Percentiles rank a stretch among this genome's conserved stretches.
These are phyloP conservation scores for Diloba caeruleocephala DNA, from an alignment of 2,888 invertebrate genomes.

Conservation along the genomic window DNA sequence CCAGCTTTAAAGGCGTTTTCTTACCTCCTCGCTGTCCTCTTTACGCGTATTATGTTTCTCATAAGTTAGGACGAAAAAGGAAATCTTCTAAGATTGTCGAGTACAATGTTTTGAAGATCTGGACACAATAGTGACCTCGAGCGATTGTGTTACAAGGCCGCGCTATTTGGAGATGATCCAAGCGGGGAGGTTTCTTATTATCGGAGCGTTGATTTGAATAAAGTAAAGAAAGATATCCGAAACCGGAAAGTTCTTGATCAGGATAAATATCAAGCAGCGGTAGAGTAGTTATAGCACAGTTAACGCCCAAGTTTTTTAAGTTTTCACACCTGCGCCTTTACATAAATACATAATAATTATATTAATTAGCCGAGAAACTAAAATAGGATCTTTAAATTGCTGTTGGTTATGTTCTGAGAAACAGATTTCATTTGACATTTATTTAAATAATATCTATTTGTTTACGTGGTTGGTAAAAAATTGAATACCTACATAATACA, in stretches of 20 bases:
- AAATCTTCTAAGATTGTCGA: conserved; percentile 23
- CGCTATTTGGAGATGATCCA: conserved; percentile 64
- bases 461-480: no score
- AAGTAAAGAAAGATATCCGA: conserved; percentile 24
- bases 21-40: conserved; percentile 19
- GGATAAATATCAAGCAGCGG: conserved; percentile 10
- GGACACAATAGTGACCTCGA: conserved; percentile 43
- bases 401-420: not conserved
- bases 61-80: conserved; percentile 21
- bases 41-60: conserved; percentile 22
- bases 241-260: conserved; percentile 16
- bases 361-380: conserved; percentile 2
- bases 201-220: conserved; percentile 45
- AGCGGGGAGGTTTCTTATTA: conserved; percentile 53
- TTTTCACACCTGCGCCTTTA: conserved; percentile 6
- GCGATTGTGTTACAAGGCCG: conserved; percentile 56
- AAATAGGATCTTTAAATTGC: conserved; percentile 4
- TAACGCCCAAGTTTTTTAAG: not conserved
- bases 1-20: conserved; percentile 29
- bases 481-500: no score
- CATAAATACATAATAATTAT: conserved; percentile 19
- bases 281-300: conserved; percentile 5
- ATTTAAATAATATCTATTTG: no score
- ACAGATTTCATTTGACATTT: no score
- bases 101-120: conserved; percentile 37